Percentiles rank a stretch among this genome's conserved stretches.
Conservation (phyloP, 2,888 invertebrate species). For the Euclidia mi region DNA sequence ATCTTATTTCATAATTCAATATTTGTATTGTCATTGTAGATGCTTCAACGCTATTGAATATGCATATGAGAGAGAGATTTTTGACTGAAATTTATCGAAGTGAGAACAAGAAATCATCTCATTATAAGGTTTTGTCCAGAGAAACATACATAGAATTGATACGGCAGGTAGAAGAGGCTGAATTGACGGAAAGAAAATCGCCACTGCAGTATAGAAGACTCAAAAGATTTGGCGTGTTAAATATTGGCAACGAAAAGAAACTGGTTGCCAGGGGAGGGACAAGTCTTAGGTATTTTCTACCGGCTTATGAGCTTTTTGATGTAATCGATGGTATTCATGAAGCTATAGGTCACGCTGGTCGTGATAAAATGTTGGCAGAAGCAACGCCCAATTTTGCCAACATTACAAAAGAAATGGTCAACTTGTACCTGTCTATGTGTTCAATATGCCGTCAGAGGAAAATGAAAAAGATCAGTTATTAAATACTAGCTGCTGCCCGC, state of each 20-base stretch:
- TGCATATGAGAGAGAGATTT: constrained; percentile 11
- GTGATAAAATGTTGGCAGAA: constrained; percentile 48
- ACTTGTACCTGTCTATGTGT: constrained; percentile 51
- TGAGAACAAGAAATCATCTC: constrained; percentile 12
- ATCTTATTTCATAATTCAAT: too few species aligned
- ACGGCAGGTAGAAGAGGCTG: constrained; percentile 18
- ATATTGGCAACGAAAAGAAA: constrained; percentile 19
- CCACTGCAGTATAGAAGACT: constrained; percentile 20
- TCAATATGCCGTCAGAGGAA: constrained; percentile 46
- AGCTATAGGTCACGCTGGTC: constrained; percentile 57
- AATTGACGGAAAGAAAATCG: constrained; percentile 11
- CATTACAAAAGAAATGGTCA: constrained; percentile 50
- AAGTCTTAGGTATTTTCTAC: constrained; percentile 18
- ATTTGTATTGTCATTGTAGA: neutral
- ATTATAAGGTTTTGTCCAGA: constrained; percentile 23
- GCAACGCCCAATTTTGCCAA: constrained; percentile 48
- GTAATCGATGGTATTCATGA: constrained; percentile 52
- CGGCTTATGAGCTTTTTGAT: constrained; percentile 23
- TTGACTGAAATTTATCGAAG: constrained; percentile 14
- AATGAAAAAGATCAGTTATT: constrained; percentile 56
- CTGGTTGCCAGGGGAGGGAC: constrained; percentile 13
- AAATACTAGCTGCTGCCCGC: too few species aligned
- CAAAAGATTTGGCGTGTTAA: constrained; percentile 14
- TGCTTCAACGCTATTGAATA: neutral
- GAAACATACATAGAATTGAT: constrained; percentile 15